Conservation (phyloP, 2,888 invertebrate genomes). For the Heterodera filipjevi region DNA sequence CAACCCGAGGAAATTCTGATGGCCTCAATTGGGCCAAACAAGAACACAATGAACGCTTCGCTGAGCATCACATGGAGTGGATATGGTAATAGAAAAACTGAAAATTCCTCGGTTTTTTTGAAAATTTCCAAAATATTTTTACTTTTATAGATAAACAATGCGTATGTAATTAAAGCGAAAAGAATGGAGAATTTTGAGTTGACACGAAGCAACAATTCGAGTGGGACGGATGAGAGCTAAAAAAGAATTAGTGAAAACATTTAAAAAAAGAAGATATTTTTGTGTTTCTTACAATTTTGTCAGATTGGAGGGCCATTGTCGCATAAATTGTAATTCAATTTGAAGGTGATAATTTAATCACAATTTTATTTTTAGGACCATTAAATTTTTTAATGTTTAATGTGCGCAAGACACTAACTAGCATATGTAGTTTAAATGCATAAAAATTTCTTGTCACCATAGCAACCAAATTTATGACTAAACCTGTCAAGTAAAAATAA, state of each 20-base stretch:
- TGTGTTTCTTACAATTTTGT: not conserved
- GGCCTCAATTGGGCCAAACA: conserved; percentile 53
- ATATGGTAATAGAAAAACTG: conserved; percentile 48
- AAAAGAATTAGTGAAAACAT: conserved; percentile 28
- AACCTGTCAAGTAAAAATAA: no score
- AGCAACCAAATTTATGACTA: not conserved
- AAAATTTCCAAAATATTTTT: not conserved
- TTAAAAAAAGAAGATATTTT: not conserved
- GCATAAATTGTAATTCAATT: not conserved
- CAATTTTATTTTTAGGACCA: no score
- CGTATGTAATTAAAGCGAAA: conserved; percentile 39
- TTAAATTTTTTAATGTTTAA: not conserved
- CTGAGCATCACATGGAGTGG: conserved; percentile 50
- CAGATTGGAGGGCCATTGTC: not conserved
- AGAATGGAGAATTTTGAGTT: conserved; percentile 39
- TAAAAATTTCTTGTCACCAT: not conserved
- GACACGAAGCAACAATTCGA: conserved; percentile 45
- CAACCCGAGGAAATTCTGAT: conserved; percentile 55
- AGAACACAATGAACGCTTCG: conserved; percentile 49
- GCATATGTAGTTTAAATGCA: not conserved
- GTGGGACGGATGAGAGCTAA: conserved; percentile 48
- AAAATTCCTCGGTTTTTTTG: conserved; percentile 33
- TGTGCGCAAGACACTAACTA: not conserved
- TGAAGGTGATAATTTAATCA: no score
- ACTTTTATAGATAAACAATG: conserved; percentile 45